Conservation (phyloP, 2,797 vertebrate species). For the Rhinoraja longicauda region DNA sequence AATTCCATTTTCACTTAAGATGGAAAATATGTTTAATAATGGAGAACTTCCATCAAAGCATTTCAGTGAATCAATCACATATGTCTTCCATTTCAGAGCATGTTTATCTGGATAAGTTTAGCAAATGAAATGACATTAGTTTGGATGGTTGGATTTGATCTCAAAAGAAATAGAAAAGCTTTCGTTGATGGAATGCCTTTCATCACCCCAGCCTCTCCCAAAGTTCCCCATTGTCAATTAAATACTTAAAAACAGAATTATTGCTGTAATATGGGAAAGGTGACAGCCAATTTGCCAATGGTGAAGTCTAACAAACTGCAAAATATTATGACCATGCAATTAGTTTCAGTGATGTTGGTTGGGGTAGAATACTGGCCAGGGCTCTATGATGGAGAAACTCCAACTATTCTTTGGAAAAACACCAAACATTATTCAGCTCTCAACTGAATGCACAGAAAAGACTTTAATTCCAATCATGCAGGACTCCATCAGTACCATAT, state of each 20-base stretch:
- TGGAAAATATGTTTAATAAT: constrained; percentile 18
- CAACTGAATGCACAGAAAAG: background rate
- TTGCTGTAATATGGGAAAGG: background rate
- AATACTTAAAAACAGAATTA: background rate
- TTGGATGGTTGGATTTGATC: background rate
- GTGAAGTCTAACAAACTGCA: background rate
- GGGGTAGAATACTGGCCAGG: too few relatives aligned
- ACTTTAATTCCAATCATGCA: background rate
- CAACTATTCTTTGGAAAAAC: background rate
- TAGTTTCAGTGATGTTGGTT: background rate
- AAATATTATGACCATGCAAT: background rate
- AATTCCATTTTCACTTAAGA: constrained; percentile 21
- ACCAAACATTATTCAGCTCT: too few relatives aligned
- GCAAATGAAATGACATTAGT: constrained; percentile 1
- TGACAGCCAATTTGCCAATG: background rate
- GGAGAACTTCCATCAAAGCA: constrained; percentile 13
- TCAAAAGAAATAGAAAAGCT: background rate
- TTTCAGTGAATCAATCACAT: constrained; percentile 30
- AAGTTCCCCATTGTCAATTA: background rate
- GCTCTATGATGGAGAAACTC: background rate
- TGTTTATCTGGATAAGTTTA: background rate
- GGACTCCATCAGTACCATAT: background rate
- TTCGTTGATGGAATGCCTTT: background rate
- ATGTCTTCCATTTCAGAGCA: background rate
- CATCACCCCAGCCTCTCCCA: background rate